Evolutionary conservation across 2,113 vertebrate genomes (phyloP).

Genomic region (Labeo catla): DNA sequence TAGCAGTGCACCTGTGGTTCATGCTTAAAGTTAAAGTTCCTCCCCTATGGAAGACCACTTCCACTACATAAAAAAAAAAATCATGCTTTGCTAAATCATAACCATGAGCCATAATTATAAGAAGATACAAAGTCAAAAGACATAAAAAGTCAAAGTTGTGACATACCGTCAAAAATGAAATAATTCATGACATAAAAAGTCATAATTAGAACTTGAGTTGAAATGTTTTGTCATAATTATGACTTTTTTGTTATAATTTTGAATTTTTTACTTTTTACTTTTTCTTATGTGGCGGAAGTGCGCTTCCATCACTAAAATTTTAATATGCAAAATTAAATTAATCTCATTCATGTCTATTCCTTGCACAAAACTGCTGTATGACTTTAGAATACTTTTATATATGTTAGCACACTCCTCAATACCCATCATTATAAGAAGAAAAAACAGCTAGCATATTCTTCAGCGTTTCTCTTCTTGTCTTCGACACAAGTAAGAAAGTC

Average conservation of each 20-base stretch:
- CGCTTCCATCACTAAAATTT: background rate
- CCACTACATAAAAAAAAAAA: background rate
- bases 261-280: background rate
- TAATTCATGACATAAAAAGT: background rate
- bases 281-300: background rate
- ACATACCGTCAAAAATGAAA: too few relatives aligned
- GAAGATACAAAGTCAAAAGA: too few relatives aligned
- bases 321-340: background rate
- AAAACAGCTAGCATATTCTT: background rate
- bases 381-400: background rate
- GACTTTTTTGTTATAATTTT: background rate
- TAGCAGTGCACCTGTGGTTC: conserved; percentile 17
- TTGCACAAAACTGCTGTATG: background rate
- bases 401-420: too few relatives aligned
- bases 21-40: background rate
- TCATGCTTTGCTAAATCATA: background rate
- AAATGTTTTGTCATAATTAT: too few relatives aligned
- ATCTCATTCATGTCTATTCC: too few relatives aligned
- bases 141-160: too few relatives aligned
- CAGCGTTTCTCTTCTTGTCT: background rate
- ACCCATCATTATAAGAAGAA: too few relatives aligned
- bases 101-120: background rate
- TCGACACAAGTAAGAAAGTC: background rate
- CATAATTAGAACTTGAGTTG: too few relatives aligned
- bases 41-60: background rate